Conservation (phyloP, 2,888 invertebrate genomes). For the Camponotus fellah region DNA sequence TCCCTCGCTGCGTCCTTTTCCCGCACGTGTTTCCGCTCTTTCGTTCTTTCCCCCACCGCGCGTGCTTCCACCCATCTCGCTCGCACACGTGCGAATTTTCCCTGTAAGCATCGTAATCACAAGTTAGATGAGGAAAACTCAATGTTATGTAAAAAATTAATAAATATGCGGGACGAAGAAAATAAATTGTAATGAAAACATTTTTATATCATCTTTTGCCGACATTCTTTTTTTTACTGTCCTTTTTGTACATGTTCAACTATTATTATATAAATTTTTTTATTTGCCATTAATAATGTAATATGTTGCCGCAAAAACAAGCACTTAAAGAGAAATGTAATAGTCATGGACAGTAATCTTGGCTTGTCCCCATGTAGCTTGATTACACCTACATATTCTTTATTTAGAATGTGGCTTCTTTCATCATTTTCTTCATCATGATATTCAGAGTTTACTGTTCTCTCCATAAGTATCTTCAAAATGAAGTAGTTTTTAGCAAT, state of each 20-base stretch:
- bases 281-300: not conserved
- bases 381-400: conserved; percentile 16
- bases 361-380: not conserved
- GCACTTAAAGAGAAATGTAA: not conserved
- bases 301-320: not conserved
- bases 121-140: not conserved
- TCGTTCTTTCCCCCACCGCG: conserved; percentile 58
- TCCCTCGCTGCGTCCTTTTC: conserved; percentile 64
- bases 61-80: conserved; percentile 40
- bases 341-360: conserved; percentile 1
- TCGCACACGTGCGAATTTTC: conserved; percentile 29
- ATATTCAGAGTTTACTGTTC: conserved; percentile 6
- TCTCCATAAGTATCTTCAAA: not conserved
- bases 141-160: not conserved
- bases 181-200: not conserved
- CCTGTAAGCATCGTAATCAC: not conserved
- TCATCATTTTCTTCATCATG: conserved; percentile 30
- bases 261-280: not conserved
- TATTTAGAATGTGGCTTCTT: not conserved
- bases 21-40: conserved; percentile 61
- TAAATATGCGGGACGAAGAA: not conserved
- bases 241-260: not conserved
- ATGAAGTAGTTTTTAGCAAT: not conserved
- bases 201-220: not conserved
- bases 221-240: not conserved